phyloP scores from a whole-genome alignment of 1,140 invertebrate species.

The Lepidurus couesii region DNA sequence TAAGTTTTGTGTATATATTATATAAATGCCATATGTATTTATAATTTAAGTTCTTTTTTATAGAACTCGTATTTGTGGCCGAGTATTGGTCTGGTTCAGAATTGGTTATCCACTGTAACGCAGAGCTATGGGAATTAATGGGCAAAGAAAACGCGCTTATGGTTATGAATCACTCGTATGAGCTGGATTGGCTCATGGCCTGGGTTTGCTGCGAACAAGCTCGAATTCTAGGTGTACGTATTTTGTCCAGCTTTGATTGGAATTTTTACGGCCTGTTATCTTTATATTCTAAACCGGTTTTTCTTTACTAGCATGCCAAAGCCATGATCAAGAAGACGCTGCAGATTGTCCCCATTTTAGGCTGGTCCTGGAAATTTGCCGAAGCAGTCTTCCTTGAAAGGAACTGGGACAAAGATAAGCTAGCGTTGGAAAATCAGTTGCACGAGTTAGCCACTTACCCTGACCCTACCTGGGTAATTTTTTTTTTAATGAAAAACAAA shows the following conservation, averaged over 20 bases:
- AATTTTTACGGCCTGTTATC: no score
- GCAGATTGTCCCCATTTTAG: conserved; percentile 84
- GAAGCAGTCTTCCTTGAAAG: conserved; percentile 89
- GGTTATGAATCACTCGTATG: conserved; percentile 92
- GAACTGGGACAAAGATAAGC: conserved; percentile 82
- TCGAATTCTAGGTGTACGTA: conserved; percentile 64
- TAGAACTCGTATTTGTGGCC: conserved; percentile 84
- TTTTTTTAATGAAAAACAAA: conserved; percentile 14
- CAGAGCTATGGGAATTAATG: conserved; percentile 69
- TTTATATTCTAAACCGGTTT: background rate
- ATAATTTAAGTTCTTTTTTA: conserved; percentile 42
- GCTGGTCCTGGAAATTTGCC: conserved; percentile 91
- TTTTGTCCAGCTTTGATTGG: conserved; percentile 34
- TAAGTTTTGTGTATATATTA: conserved; percentile 56
- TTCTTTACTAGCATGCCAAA: conserved; percentile 75
- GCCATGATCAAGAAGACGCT: conserved; percentile 90
- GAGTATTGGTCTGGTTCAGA: conserved; percentile 87
- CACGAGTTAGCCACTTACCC: conserved; percentile 76
- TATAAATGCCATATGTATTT: conserved; percentile 29
- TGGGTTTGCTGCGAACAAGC: conserved; percentile 78
- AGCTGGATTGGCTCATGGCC: conserved; percentile 89
- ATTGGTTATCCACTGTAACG: conserved; percentile 64
- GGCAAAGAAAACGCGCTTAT: conserved; percentile 83
- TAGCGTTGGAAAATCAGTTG: conserved; percentile 72
- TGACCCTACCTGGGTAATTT: conserved; percentile 73